Evolutionary conservation across 2,888 invertebrate species (phyloP), one percentile per base, ranked within the genome.

Genomic region (Seira musarum): DNA sequence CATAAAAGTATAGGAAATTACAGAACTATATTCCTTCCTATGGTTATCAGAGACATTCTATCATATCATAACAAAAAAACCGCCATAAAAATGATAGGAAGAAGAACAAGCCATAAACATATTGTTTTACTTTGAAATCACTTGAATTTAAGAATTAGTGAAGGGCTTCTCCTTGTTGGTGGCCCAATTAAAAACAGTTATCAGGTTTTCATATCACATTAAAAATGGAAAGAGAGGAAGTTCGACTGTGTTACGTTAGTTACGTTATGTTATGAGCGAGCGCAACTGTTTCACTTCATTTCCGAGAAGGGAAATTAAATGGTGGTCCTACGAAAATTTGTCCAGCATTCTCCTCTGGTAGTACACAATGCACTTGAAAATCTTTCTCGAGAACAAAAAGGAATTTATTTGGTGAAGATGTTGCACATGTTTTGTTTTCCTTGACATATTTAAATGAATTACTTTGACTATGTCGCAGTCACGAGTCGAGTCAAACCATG

Each of bases 171-270:
- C 63, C 71, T 21, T n/a, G n/a, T n/a, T 64, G 79, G 79, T 79
- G 79, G 79, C 72, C 79, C 79, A 79, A 79, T 79, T 79, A 79
- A 67, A 66, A 15, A 8, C 17, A 17, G 66, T 78, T 79, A 79
- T 79, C 79, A 68, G 35, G 35, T 68, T 24, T 53, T 61, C 61
- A 66, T 46, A 79, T 79, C 72, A 57, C 72, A 63, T 78, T 78
- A 78, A 75, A 30, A 49, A 49, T 49, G 15, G 49, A 78, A 35
- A 72, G 67, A 78, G 40, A 72, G 67, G 67, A 68, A 79, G 68
- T 46, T 73, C 17, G 35, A 19, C n/a, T n/a, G n/a, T n/a, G n/a
- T n/a, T n/a, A n/a, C n/a, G n/a, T n/a, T n/a, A n/a, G n/a, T 49
- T 49, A 15, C 15, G 2, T 30, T n/a, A 49, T 49, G 49, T 49